phyloP scores from a whole-genome alignment of 2,113 vertebrate species.

The Oreocharis arfaki region DNA sequence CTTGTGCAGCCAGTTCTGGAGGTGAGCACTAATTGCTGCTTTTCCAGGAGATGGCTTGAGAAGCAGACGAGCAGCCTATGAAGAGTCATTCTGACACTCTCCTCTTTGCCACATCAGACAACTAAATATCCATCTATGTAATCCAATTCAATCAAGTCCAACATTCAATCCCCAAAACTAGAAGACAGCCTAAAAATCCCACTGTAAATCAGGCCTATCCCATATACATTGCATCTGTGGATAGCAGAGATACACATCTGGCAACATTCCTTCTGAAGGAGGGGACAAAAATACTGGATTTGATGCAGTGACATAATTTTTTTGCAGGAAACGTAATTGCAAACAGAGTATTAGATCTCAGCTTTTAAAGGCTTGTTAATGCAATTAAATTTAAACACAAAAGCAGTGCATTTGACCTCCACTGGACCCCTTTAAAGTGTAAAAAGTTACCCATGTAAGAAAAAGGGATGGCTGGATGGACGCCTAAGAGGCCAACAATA shows the following conservation, averaged over 20 bases:
- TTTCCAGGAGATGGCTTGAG: neutral
- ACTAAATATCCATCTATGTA: neutral
- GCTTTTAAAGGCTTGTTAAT: neutral
- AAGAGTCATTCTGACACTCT: neutral
- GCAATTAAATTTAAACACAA: neutral
- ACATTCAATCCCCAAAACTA: neutral
- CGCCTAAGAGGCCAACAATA: neutral
- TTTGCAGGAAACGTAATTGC: slow-evolving; percentile 40
- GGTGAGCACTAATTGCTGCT: neutral
- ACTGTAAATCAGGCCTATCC: neutral
- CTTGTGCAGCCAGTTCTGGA: neutral
- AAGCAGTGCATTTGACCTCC: neutral
- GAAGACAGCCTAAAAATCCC: neutral
- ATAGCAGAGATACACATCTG: neutral
- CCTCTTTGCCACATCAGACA: neutral
- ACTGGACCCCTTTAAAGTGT: neutral
- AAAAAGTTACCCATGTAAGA: neutral
- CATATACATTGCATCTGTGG: neutral
- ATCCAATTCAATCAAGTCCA: neutral
- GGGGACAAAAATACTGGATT: slow-evolving; percentile 8
- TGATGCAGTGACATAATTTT: neutral
- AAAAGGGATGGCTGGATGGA: neutral
- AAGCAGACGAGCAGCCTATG: neutral
- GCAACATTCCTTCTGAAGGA: slow-evolving; percentile 36
- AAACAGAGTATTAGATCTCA: slow-evolving; percentile 14